These are phyloP conservation scores for Holothuria glaberrima DNA, from an alignment of 35 echinoderm and acorn worm species.

Conservation along the genomic window DNA sequence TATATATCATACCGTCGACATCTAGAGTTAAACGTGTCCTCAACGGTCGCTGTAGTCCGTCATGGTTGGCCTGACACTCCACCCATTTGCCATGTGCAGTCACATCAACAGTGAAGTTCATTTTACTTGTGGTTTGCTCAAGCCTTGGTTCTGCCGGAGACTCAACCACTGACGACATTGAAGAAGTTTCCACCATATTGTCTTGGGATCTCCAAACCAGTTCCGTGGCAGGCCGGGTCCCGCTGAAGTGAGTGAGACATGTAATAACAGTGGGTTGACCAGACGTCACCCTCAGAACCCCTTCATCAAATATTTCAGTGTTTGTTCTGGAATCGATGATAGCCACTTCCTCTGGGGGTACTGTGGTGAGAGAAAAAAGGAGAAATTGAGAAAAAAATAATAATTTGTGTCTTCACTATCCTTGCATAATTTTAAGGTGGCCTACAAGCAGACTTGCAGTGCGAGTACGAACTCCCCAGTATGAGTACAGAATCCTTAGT, in stretches of 20 bases:
- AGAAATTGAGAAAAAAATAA: no score
- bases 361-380: neutral
- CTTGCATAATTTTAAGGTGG: no score
- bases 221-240: constrained; percentile 39
- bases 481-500: no score
- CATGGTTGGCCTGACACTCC: constrained; percentile 51
- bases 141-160: constrained; percentile 12
- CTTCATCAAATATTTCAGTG: constrained; percentile 8
- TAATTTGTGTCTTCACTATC: no score
- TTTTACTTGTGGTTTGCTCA: constrained; percentile 18
- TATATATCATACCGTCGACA: constrained; percentile 13
- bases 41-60: neutral
- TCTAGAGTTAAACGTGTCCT: constrained; percentile 27
- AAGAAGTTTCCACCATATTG: neutral
- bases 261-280: constrained; percentile 13
- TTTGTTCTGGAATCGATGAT: constrained; percentile 39
- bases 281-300: constrained; percentile 11
- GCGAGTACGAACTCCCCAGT: no score
- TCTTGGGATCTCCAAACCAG: constrained; percentile 20
- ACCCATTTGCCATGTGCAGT: constrained; percentile 40
- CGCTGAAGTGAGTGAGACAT: constrained; percentile 47
- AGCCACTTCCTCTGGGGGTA: constrained; percentile 35
- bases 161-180: neutral
- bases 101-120: constrained; percentile 20
- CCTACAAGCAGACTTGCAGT: no score